phyloP scores from a whole-genome alignment of 2,888 invertebrate species.

The Adelognathus sp. region DNA sequence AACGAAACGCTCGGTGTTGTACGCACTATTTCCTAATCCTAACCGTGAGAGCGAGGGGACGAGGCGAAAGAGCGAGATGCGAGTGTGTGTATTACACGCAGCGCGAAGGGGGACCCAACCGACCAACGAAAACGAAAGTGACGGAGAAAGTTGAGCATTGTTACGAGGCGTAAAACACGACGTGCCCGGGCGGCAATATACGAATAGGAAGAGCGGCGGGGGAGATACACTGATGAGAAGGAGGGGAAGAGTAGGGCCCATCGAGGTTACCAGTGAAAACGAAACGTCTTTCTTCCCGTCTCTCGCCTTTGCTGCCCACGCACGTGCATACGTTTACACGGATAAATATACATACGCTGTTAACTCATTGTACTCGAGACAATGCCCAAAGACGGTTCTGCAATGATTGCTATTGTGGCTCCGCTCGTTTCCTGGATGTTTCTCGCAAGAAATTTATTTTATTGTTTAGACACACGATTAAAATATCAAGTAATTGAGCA shows the following conservation, averaged over 20 bases:
- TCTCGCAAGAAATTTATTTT: background rate
- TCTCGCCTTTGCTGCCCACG: slow-evolving; percentile 52
- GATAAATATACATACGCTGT: background rate
- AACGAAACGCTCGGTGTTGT: slow-evolving; percentile 66
- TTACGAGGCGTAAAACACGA: slow-evolving; percentile 77
- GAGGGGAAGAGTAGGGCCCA: slow-evolving; percentile 35
- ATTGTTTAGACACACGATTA: background rate
- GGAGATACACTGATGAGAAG: background rate
- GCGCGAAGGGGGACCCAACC: slow-evolving; percentile 64
- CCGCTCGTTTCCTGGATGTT: slow-evolving; percentile 23
- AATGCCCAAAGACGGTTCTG: slow-evolving; percentile 21
- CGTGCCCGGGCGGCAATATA: slow-evolving; percentile 57
- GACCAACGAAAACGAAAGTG: slow-evolving; percentile 81
- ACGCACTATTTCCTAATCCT: slow-evolving; percentile 74
- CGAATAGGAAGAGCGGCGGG: slow-evolving; percentile 4
- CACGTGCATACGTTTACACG: slow-evolving; percentile 23
- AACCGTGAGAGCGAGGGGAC: slow-evolving; percentile 45
- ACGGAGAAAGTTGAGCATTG: slow-evolving; percentile 80
- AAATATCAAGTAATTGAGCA: background rate
- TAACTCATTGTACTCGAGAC: background rate
- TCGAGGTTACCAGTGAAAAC: slow-evolving; percentile 54
- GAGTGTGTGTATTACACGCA: slow-evolving; percentile 56
- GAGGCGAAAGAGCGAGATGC: slow-evolving; percentile 42
- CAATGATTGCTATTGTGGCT: background rate
- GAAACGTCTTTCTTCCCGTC: slow-evolving; percentile 16